Evolutionary conservation across 1,140 invertebrate genomes (phyloP), one percentile per base, ranked within the genome.

Genomic region (Hetaerina americana): DNA sequence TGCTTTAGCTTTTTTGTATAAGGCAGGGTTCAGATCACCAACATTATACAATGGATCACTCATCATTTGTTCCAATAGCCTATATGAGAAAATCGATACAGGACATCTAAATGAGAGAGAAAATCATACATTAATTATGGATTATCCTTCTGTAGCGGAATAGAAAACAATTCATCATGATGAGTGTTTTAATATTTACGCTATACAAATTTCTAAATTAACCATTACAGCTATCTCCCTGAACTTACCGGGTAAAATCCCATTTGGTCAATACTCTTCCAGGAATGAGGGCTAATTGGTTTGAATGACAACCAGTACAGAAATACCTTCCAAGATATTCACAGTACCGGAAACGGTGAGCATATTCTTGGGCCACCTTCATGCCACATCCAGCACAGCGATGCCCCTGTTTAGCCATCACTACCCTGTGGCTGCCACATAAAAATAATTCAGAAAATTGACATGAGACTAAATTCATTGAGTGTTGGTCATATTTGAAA

Each of bases 241-340:
- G n/a, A 10, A 66, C 6, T 70, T 82, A 88, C 87, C 83, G 84
- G 29, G 80, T 87, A 76, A 93, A 89, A 78, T 90, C 88, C 89
- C 90, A 92, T 76, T 88, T 87, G 72, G 87, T 84, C 15, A 94
- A 80, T 66, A 96, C 89, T 76, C 88, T 85, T 15, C 88, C 91
- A 24, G 94, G 94, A 76, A 95, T 91, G 69, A 89, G 80, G 5
- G 89, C 84, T 68, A 87, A 82, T 76, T 92, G 86, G 78, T 92
- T 91, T 10, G 85, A 88, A 80, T 95, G 93, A 79, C 94, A 96
- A 28, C 91, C 92, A 5, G 92, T 93, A 79, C 94, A 96, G 80
- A 95, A 93, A 81, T 92, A 94, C 76, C 92, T 88, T 18, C 92
- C 92, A 67, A 94, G 82, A 79, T 96, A 96, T 77, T 92, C 87